These are phyloP conservation scores for Takifugu flavidus DNA, from an alignment of 2,113 vertebrate species.

Conservation along the genomic window DNA sequence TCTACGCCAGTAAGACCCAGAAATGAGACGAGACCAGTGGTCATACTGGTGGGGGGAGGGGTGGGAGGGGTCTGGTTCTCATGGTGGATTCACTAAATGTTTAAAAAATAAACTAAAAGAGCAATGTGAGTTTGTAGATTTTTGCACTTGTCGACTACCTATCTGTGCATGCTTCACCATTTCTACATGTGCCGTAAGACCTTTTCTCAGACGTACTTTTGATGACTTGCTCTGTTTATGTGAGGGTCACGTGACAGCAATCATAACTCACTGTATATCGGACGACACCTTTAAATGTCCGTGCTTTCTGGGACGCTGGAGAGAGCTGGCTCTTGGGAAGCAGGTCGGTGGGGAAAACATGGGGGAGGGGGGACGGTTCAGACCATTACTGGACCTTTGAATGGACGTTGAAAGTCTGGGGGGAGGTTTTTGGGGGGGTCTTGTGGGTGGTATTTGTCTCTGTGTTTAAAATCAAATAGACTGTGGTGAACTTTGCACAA, in stretches of 20 bases:
- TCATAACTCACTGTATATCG: constrained; percentile 68
- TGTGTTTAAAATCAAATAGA: constrained; percentile 67
- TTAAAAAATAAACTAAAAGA: constrained; percentile 35
- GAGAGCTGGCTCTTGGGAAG: constrained; percentile 53
- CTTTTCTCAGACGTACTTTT: constrained; percentile 72
- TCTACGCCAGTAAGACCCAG: too few species aligned
- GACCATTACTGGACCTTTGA: constrained; percentile 6
- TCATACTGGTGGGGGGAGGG: too few species aligned
- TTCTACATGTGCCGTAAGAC: constrained; percentile 63
- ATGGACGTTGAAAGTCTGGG: too few species aligned
- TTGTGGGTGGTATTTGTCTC: constrained; percentile 56
- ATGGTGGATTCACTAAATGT: constrained; percentile 63
- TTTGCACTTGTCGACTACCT: constrained; percentile 74
- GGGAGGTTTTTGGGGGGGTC: constrained; percentile 22
- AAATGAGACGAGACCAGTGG: too few species aligned
- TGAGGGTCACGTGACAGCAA: constrained; percentile 70
- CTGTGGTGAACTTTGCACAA: constrained; percentile 72
- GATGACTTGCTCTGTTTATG: constrained; percentile 72
- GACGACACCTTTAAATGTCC: constrained; percentile 65
- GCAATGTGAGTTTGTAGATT: constrained; percentile 69
- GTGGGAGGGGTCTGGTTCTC: constrained; percentile 38
- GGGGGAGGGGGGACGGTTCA: constrained; percentile 40
- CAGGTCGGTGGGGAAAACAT: constrained; percentile 30
- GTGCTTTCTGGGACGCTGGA: constrained; percentile 63
- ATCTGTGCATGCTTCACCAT: constrained; percentile 76